Evolutionary conservation across 2,888 invertebrate genomes (phyloP), one percentile per base, ranked within the genome.

Genomic region (Megaustenia siamemsis): DNA sequence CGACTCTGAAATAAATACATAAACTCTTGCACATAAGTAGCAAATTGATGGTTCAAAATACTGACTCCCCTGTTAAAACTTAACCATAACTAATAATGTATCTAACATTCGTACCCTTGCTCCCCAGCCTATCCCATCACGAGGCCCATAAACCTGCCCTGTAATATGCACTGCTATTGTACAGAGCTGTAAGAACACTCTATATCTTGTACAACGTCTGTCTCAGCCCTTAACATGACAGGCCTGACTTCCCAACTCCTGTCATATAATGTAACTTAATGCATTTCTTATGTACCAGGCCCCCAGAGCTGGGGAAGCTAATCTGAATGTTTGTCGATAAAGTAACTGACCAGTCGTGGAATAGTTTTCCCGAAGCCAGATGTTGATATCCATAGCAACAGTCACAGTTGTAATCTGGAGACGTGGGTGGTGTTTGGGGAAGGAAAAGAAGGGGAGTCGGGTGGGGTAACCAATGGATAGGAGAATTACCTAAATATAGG

Each of bases 191-290:
- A 60, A 60, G n/a, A n/a, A 56, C 21, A 60, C 60, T 60, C 28
- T 28, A 60, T 21, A 28, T n/a, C 60, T 60, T 60, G 60, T 60
- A 60, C 60, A 3, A 60, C 28, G 43, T 73, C 38, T 38, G 73
- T 43, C 45, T 73, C 12, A 45, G 43, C 18, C 3, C 73, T 73
- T 43, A 73, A 73, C 73, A 45, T 18, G 40, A 45, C 45, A 40
- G 43, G 18, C 3, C 73, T 73, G 24, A 40, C 45, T 15, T n/a
- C 18, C 4, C 40, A 12, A n/a, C 8, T 18, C 45, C 8, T 73
- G 73, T 43, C 45, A 21, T 73, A 73, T 43, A 18, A 45, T 24
- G 73, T n/a, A 45, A 73, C 73, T 45, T 73, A 73, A 73, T 73
- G 73, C 69, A 69, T 40, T 69, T 69, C 69, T 69, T 69, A 69